These are phyloP conservation scores for Papio anubis DNA, from an alignment of 2,113 vertebrate genomes.

Conservation along the genomic window DNA sequence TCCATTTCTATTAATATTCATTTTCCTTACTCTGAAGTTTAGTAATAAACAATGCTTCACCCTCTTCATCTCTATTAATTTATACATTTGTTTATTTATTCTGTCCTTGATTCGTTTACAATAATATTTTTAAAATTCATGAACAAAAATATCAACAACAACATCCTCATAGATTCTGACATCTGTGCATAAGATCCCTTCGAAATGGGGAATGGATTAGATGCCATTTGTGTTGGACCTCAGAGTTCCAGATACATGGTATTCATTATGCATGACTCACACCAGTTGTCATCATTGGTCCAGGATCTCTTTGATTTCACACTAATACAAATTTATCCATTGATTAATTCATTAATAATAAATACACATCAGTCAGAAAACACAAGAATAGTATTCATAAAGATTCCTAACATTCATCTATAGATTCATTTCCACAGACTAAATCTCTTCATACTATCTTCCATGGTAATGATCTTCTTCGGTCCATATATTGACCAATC, in stretches of 20 bases:
- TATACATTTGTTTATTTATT: not conserved
- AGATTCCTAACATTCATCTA: not conserved
- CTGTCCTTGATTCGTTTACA: not conserved
- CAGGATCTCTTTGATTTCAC: not conserved
- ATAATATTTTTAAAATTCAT: not conserved
- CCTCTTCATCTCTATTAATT: not conserved
- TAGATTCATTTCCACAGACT: not conserved
- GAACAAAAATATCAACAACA: not conserved
- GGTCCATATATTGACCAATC: not conserved
- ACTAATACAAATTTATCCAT: not conserved
- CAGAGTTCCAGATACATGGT: not conserved
- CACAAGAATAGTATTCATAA: too few species aligned
- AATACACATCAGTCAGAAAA: not conserved
- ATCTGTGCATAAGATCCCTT: not conserved
- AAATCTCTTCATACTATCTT: not conserved
- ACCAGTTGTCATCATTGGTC: not conserved
- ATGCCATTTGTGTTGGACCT: not conserved
- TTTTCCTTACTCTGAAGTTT: not conserved
- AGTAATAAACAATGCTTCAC: not conserved
- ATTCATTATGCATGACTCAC: not conserved
- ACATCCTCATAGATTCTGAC: not conserved
- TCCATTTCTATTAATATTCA: not conserved
- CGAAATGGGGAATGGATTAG: not conserved
- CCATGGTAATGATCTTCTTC: not conserved
- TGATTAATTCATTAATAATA: too few species aligned